Evolutionary conservation across 2,113 vertebrate species (phyloP), one percentile per base, ranked within the genome.

Genomic region (Thamnaconus septentrionalis): DNA sequence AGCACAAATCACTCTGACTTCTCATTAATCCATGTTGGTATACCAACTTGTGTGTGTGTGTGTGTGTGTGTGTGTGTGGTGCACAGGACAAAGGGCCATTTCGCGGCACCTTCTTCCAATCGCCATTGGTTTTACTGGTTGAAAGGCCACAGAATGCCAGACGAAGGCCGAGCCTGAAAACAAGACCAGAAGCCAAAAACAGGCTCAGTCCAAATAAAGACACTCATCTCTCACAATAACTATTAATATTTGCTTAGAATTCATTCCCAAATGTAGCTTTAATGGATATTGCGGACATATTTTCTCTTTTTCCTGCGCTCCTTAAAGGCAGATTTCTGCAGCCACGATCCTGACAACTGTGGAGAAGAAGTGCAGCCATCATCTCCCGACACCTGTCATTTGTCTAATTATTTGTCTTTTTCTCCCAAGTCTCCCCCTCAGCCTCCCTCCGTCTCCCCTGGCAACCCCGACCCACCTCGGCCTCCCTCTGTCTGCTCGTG

Each of bases 1-100:
- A 68, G 77, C 73, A 79, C 59, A 84, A 83, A 75, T 80, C 66
- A 77, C 44, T 79, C 74, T 69, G 73, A 76, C 52, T 56, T 64
- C 61, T 77, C 76, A 76, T 83, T 75, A 79, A 66, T 77, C 52
- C 0, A 11, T 76, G 60, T 48, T 62, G 70, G 46, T 73, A 41
- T 66, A 55, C 50, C 56, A 78, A 85, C 61, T 66, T 60, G 71
- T 55, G 4, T 51, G 45, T 66, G 67, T 46, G 45, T 11, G 41
- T 59, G 55, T 64, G 65, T 41, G 44, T 53, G 59, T 53, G 50
- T 46, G 51, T 50, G 53, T 41, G 49, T 53, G 8, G 8, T 47
- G 40, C 7, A 45, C 48, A 41, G 43, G 10, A 61, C 43, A 56
- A 31, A 31, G 18, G 18, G 18, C 18, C 18, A 31, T 31, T 31